Evolutionary conservation across 2,888 invertebrate species (phyloP).

Genomic region (Crioceris asparagi): DNA sequence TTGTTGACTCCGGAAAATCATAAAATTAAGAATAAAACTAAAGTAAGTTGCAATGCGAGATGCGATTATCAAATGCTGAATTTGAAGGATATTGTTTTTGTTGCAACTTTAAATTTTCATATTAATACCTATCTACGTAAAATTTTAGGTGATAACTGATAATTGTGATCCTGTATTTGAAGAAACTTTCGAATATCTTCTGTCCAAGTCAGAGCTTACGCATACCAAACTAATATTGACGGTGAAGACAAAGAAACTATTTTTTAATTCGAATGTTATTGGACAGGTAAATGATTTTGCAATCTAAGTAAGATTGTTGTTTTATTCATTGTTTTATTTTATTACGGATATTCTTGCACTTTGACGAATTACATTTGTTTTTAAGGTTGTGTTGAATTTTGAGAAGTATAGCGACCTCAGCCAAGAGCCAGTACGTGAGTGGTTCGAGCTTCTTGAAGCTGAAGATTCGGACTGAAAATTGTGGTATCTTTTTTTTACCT

Average conservation of each 20-base stretch:
- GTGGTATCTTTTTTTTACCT: background rate
- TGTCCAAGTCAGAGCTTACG: conserved; percentile 65
- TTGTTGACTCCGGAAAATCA: conserved; percentile 60
- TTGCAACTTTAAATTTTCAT: background rate
- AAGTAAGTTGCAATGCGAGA: conserved; percentile 13
- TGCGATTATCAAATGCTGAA: background rate
- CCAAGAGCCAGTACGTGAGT: conserved; percentile 58
- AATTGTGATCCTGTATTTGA: conserved; percentile 81
- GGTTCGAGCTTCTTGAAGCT: conserved; percentile 47
- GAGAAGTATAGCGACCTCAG: conserved; percentile 49
- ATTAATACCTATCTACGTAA: too few species aligned
- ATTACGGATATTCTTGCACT: background rate
- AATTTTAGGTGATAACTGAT: conserved; percentile 60
- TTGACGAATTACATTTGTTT: conserved; percentile 20
- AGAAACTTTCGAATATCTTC: conserved; percentile 76
- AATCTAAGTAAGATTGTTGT: background rate
- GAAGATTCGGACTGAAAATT: conserved; percentile 20
- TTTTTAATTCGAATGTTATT: conserved; percentile 55
- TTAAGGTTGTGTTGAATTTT: conserved; percentile 54
- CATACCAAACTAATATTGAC: conserved; percentile 65
- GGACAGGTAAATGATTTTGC: conserved; percentile 34
- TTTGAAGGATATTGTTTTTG: background rate
- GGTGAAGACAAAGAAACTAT: conserved; percentile 70
- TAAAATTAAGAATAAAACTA: conserved; percentile 51
- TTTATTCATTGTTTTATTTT: too few species aligned